Evolutionary conservation across 2,113 vertebrate species (phyloP).

Genomic region (Salminus brasiliensis): DNA sequence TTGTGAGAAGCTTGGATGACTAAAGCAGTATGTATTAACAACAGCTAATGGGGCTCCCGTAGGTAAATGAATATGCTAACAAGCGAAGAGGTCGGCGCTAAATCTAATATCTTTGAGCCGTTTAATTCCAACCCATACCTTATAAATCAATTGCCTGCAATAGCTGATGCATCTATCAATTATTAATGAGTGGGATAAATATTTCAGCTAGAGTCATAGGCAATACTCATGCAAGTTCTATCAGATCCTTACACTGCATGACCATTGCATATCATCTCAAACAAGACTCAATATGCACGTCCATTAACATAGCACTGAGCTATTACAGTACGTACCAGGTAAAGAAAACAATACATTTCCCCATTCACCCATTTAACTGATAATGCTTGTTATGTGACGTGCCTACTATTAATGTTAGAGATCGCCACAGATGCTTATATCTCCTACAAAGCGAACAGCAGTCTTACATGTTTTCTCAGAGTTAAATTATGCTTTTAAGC

Average conservation of each 20-base stretch:
- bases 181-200: slow-evolving; percentile 89
- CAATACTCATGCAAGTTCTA: slow-evolving; percentile 79
- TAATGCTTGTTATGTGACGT: slow-evolving; percentile 23
- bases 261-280: slow-evolving; percentile 52
- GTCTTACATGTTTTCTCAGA: slow-evolving; percentile 23
- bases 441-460: slow-evolving; percentile 12
- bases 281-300: not conserved
- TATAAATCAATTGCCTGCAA: slow-evolving; percentile 91
- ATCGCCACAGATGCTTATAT: slow-evolving; percentile 43
- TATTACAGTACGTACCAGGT: slow-evolving; percentile 4
- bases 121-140: slow-evolving; percentile 91
- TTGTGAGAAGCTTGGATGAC: slow-evolving; percentile 86
- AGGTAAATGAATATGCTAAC: slow-evolving; percentile 93
- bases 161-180: slow-evolving; percentile 90
- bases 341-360: slow-evolving; percentile 27
- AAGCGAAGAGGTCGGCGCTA: slow-evolving; percentile 83
- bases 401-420: slow-evolving; percentile 36
- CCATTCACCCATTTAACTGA: slow-evolving; percentile 32
- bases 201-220: slow-evolving; percentile 88
- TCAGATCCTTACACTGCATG: slow-evolving; percentile 84
- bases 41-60: slow-evolving; percentile 88
- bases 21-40: slow-evolving; percentile 89
- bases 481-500: slow-evolving; percentile 42
- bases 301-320: not conserved
- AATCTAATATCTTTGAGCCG: slow-evolving; percentile 93